Evolutionary conservation across 1,140 invertebrate species (phyloP), one percentile per base, ranked within the genome.

Genomic region (Atta cephalotes): DNA sequence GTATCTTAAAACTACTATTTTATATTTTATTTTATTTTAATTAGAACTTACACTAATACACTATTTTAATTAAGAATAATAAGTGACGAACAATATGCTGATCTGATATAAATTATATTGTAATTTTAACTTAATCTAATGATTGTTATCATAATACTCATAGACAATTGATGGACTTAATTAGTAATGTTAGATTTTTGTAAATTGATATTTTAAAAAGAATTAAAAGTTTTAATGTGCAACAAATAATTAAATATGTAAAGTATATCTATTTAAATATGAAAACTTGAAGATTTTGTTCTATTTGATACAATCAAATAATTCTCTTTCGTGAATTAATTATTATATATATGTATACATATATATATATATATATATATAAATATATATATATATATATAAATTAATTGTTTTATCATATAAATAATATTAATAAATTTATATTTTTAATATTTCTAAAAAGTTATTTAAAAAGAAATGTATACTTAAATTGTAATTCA

Each of bases 151-250:
- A 56, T 31, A 71, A 53, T 71, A 2, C 4, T 72, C 10, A 58
- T 16, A 58, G 9, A 53, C 9, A 45, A 10, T 45, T 71, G 16
- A 72, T 6, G 51, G 16, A 53, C 18, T 56, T 58, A 58, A 74
- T 72, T 72, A 74, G 18, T 49, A 74, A 58, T 3, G 14, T 18
- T 10, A 74, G 18, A 74, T 58, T 0, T 31, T 31, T 31, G 28
- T 31, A 31, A 31, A 31, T 31, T 31, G 28, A 31, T 31, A 31
- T 31, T 31, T 31, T 25, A 35, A 35, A 35, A 56, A 74, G 9
- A 0, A 74, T 72, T 72, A 74, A 56, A 49, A 71, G 6, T 74
- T n/a, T 72, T 56, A 72, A 53, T 53, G 6, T 2, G 39, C n/a
- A 14, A 1, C 28, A 74, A 74, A 60, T 74, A 21, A 74, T 16